A percentile compares a stretch with the other conserved stretches of the same genome.
phyloP scores from a whole-genome alignment of 2,888 invertebrate species.

The Pseudolycoriella hygida region DNA sequence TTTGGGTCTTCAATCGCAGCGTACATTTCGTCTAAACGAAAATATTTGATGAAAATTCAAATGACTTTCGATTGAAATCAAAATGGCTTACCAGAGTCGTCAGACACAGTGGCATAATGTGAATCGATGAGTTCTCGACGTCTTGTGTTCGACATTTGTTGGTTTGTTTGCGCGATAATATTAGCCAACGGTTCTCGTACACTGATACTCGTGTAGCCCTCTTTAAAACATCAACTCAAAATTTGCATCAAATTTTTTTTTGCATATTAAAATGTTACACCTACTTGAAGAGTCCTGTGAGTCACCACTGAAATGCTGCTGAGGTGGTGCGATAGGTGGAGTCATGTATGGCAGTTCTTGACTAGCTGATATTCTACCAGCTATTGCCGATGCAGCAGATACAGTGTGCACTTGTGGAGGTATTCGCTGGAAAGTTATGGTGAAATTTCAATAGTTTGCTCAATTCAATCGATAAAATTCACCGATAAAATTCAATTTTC shows the following conservation, averaged over 20 bases:
- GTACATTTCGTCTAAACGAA: conserved; percentile 70
- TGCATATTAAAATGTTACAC: conserved; percentile 15
- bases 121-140: conserved; percentile 34
- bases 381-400: conserved; percentile 73
- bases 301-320: conserved; percentile 71
- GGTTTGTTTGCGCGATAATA: conserved; percentile 46
- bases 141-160: conserved; percentile 26
- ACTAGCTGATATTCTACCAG: conserved; percentile 69
- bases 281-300: conserved; percentile 76
- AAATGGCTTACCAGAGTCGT: conserved; percentile 55
- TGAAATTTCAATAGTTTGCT: conserved; percentile 19
- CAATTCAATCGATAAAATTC: no score
- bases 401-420: conserved; percentile 34
- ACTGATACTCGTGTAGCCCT: conserved; percentile 83
- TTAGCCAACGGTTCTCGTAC: conserved; percentile 75
- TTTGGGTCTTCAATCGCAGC: conserved; percentile 73
- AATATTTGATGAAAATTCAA: conserved; percentile 2
- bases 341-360: conserved; percentile 83
- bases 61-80: conserved; percentile 1
- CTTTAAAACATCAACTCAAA: no score
- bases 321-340: conserved; percentile 39
- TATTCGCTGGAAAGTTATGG: not conserved
- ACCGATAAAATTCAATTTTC: conserved; percentile 7
- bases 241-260: no score
- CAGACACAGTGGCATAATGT: conserved; percentile 81